Evolutionary conservation across 2,113 vertebrate species (phyloP), one percentile per base, ranked within the genome.

Genomic region (Poecilia latipinna): DNA sequence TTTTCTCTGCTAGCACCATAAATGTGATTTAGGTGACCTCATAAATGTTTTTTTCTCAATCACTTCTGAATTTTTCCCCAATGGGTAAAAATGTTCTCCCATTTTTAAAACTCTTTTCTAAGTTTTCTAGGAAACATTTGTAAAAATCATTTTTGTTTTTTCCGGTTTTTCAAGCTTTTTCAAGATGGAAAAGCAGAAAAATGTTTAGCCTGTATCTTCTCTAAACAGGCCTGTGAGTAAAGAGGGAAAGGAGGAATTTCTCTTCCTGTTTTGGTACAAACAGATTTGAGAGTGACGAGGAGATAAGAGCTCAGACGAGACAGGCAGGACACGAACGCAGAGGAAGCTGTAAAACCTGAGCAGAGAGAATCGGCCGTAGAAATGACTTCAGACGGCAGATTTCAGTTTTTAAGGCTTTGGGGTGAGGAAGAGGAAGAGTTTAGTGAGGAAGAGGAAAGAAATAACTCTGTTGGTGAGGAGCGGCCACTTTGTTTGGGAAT

Each of bases 381-480:
- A 13, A 92, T 93, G 89, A 87, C 75, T 71, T 80, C 71, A 76
- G 66, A 80, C 63, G 85, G 33, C 83, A 83, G 82, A 74, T 90
- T 94, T 80, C 51, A 87, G n/a, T 94, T 94, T 92, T 82, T 94
- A 74, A 91, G 91, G 48, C 89, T 94, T 44, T 94, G 93, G 93
- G 77, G 83, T 82, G 87, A 88, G 65, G 65, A 68, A 1, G 37
- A 82, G 2, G 61, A 60, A 76, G 78, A 82, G 12, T 60, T 12
- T 19, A 67, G 81, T 72, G 82, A 54, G 26, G 64, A 15, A 65
- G 74, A 72, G 62, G 72, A 70, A 62, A 74, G 65, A 26, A 37
- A 65, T 35, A 19, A 32, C 31, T 68, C 65, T 70, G 74, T 61
- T 63, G 65, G 39, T 33, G 77, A 87, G 63, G 75, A 73, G 57